Evolutionary conservation across 2,113 vertebrate genomes (phyloP).

Genomic region (Dromaius novaehollandiae): DNA sequence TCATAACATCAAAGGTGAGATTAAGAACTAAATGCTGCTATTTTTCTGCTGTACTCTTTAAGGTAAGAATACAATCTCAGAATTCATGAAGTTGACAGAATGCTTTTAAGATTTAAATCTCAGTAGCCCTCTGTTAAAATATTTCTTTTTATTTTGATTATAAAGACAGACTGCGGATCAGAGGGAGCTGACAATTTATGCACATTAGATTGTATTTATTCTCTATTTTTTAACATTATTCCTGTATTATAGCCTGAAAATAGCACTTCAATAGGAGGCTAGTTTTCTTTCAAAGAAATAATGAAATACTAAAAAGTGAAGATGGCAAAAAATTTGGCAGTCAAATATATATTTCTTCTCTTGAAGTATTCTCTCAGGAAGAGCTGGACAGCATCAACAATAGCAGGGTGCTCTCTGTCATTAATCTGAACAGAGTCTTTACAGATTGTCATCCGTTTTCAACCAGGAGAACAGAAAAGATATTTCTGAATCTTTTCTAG

Average conservation of each 20-base stretch:
- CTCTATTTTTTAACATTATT: conserved; percentile 6
- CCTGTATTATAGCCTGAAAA: conserved; percentile 6
- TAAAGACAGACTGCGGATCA: background rate
- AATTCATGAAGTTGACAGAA: background rate
- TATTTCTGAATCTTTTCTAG: background rate
- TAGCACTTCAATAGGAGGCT: conserved; percentile 37
- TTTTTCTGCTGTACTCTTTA: conserved; percentile 91
- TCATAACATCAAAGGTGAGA: conserved; percentile 77
- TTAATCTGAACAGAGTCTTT: background rate
- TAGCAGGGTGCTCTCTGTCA: background rate
- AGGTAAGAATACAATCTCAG: conserved; percentile 79
- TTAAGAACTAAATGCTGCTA: conserved; percentile 84
- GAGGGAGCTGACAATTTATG: background rate
- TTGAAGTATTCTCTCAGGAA: conserved; percentile 10
- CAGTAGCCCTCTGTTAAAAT: background rate
- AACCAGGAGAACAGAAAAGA: background rate
- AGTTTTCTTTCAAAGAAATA: background rate
- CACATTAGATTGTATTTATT: conserved; percentile 11
- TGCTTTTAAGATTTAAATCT: conserved; percentile 9
- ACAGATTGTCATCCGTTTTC: background rate
- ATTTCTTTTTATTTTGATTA: background rate
- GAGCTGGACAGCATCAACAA: background rate
- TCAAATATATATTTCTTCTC: conserved; percentile 25
- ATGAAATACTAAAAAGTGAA: background rate
- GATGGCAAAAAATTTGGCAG: conserved; percentile 1